phyloP scores from a whole-genome alignment of 2,113 vertebrate species.

The Rhombomys opimus region DNA sequence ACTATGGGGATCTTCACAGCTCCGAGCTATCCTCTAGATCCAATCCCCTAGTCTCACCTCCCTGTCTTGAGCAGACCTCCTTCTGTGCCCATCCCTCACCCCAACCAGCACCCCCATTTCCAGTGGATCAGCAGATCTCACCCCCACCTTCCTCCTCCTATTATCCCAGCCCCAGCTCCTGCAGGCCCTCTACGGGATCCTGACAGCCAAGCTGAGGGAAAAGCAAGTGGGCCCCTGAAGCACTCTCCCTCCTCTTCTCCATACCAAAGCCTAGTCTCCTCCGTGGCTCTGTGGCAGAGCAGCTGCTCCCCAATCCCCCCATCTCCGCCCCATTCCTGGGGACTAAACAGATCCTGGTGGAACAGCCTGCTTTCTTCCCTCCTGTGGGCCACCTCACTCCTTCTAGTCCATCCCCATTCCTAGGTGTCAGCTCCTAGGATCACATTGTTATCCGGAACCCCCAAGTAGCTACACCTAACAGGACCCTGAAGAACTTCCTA shows the following conservation, averaged over 20 bases:
- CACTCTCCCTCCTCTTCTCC: not conserved
- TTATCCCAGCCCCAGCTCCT: not conserved
- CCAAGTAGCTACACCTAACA: not conserved
- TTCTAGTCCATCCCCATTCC: not conserved
- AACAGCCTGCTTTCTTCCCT: not conserved
- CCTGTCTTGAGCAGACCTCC: not conserved
- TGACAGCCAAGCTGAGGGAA: not conserved
- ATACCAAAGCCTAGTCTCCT: not conserved
- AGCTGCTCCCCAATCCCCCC: too few species aligned
- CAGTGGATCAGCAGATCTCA: not conserved
- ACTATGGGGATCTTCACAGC: not conserved
- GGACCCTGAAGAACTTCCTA: not conserved
- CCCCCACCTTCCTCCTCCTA: not conserved
- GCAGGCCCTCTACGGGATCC: not conserved
- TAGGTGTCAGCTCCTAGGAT: not conserved
- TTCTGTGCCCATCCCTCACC: not conserved
- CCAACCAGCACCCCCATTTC: not conserved
- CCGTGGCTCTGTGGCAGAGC: rapidly evolving
- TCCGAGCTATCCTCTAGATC: not conserved
- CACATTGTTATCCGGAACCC: not conserved
- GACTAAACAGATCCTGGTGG: not conserved
- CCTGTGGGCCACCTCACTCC: not conserved
- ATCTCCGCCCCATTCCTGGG: not conserved
- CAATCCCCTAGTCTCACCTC: not conserved
- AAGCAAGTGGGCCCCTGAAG: not conserved